These are phyloP conservation scores for Phoenoteleia sp. DNA, from an alignment of 2,888 invertebrate species.

Conservation along the genomic window DNA sequence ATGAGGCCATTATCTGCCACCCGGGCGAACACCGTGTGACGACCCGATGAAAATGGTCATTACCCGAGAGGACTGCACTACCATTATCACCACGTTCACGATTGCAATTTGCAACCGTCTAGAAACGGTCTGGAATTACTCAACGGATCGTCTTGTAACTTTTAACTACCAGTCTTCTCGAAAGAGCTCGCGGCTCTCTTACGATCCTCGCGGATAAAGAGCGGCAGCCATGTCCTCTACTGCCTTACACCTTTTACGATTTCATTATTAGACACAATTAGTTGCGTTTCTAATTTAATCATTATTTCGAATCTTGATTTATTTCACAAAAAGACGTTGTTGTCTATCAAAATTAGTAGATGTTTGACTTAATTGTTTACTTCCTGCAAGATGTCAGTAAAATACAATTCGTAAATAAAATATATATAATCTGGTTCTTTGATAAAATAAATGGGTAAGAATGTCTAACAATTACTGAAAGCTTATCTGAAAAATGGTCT, in stretches of 20 bases:
- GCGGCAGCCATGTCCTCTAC: slow-evolving; percentile 47
- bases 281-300: slow-evolving; percentile 38
- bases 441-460: too few species aligned
- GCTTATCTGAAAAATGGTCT: too few species aligned
- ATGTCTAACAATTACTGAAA: too few species aligned
- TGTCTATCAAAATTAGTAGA: slow-evolving; percentile 15
- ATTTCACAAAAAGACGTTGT: slow-evolving; percentile 40
- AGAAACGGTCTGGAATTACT: slow-evolving; percentile 85
- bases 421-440: too few species aligned
- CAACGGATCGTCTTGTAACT: slow-evolving; percentile 86
- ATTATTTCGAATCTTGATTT: slow-evolving; percentile 47
- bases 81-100: slow-evolving; percentile 86
- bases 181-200: slow-evolving; percentile 73
- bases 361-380: slow-evolving; percentile 9
- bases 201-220: slow-evolving; percentile 61
- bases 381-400: not conserved
- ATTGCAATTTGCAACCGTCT: slow-evolving; percentile 85
- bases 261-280: slow-evolving; percentile 58
- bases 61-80: slow-evolving; percentile 83
- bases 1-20: slow-evolving; percentile 82
- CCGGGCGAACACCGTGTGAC: slow-evolving; percentile 78
- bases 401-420: not conserved
- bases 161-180: slow-evolving; percentile 84
- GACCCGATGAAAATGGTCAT: slow-evolving; percentile 86
- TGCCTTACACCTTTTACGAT: slow-evolving; percentile 56